phyloP scores from a whole-genome alignment of 2,797 vertebrate genomes.

The Clamator glandarius region DNA sequence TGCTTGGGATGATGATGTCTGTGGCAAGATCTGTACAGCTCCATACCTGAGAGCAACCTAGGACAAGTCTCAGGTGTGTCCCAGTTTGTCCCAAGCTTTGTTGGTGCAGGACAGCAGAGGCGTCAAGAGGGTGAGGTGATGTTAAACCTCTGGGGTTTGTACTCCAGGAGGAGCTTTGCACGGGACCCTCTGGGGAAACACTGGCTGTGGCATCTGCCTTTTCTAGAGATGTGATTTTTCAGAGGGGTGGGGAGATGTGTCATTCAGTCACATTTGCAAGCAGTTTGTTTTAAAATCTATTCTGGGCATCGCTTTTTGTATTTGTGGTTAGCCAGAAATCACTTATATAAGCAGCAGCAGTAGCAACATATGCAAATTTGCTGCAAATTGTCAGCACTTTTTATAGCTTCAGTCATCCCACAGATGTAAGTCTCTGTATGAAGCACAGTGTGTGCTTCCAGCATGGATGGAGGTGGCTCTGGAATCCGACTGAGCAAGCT shows the following conservation, averaged over 20 bases:
- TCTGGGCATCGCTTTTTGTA: slow-evolving; percentile 28
- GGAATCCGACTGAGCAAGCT: slow-evolving; percentile 33
- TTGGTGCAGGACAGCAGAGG: neutral
- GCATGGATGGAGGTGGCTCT: slow-evolving; percentile 53
- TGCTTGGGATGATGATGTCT: neutral
- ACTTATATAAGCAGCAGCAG: slow-evolving; percentile 68
- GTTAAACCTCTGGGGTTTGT: neutral
- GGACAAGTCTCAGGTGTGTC: neutral
- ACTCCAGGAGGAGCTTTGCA: neutral
- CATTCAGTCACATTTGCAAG: slow-evolving; percentile 31
- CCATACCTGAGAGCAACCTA: neutral
- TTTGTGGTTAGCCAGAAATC: slow-evolving; percentile 59
- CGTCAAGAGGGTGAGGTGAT: neutral
- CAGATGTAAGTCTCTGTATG: slow-evolving; percentile 50
- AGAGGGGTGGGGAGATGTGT: neutral
- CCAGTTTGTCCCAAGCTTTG: neutral
- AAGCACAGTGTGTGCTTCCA: slow-evolving; percentile 54
- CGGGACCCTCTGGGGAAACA: neutral
- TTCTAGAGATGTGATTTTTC: neutral
- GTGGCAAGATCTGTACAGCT: neutral
- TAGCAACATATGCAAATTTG: slow-evolving; percentile 60
- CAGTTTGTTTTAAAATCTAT: slow-evolving; percentile 33
- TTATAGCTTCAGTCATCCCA: slow-evolving; percentile 69
- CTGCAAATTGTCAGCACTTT: slow-evolving; percentile 68
- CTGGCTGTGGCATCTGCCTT: neutral